Evolutionary conservation across 2,888 invertebrate species (phyloP), one percentile per base, ranked within the genome.

Genomic region (Tinea pellionella): DNA sequence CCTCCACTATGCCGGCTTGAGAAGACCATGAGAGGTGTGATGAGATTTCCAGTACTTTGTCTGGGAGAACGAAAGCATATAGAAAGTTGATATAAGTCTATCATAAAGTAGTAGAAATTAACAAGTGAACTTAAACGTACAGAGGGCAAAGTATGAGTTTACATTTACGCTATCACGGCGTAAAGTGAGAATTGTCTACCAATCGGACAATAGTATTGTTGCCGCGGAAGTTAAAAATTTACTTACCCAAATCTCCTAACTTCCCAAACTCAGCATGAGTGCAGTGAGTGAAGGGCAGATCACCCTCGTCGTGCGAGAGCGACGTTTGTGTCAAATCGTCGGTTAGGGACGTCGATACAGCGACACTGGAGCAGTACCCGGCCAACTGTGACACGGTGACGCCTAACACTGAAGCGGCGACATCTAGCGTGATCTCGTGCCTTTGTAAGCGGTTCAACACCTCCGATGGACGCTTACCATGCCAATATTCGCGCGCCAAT

Each of bases 371-470:
- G 15, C 43, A 32, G 57, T n/a, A n/a, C 42, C 18, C 92, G 2
- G 93, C 92, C 59, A 94, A 80, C 63, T 93, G 93, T 66, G 91
- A 91, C 62, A 93, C 92, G 63, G 92, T 92, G 59, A 94, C 93
- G 65, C 94, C 94, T 32, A 94, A 80, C 68, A 93, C 92, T 70
- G 92, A 91, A 0, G 94, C 93, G 0, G 93, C 94, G 51, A 92
- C 88, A 69, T 92, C 92, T 57, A 93, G 73, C 0, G 92, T 90
- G 61, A 94, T 89, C 73, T 94, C 92, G 64, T 94, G 92, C 15
- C 92, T 81, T 70, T 92, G 92, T 43, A 94, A 80, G 65, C 92
- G 90, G 61, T 92, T 89, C 62, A 94, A 75, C 57, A 93, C 91
- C 65, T 93, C 93, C 0, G 93, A 91, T 0, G 93, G 92, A 0